These are phyloP conservation scores for Chelon labrosus DNA, from an alignment of 2,797 vertebrate genomes.

Conservation along the genomic window DNA sequence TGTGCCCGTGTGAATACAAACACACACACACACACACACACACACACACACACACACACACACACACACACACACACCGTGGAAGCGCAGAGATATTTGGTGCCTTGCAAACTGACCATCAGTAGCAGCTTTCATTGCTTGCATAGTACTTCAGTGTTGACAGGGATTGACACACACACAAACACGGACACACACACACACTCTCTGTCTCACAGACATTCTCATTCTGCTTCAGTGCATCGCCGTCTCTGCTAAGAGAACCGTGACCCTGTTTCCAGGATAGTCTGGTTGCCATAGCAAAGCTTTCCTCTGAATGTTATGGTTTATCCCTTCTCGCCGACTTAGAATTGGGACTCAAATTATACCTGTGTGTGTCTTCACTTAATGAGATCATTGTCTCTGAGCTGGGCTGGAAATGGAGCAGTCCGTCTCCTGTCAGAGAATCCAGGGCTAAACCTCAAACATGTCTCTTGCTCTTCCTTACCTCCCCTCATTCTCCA, in stretches of 20 bases:
- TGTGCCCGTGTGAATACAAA: constrained; percentile 5
- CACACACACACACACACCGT: constrained; percentile 3
- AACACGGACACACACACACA: constrained; percentile 23
- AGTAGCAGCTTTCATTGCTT: constrained; percentile 62
- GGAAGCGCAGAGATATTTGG: constrained; percentile 38
- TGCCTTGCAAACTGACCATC: constrained; percentile 48
- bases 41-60: constrained; percentile 15
- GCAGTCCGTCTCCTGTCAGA: constrained; percentile 51
- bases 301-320: constrained; percentile 72
- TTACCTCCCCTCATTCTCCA: background rate
- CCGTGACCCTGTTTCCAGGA: constrained; percentile 82
- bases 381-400: constrained; percentile 62
- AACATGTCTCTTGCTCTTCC: constrained; percentile 1
- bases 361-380: constrained; percentile 44
- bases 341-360: constrained; percentile 55
- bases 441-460: constrained; percentile 32
- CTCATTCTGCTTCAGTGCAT: constrained; percentile 80
- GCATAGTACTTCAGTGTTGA: constrained; percentile 58
- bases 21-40: too few species aligned
- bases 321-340: constrained; percentile 55
- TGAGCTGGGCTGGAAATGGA: constrained; percentile 55
- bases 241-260: constrained; percentile 66
- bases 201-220: constrained; percentile 50
- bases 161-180: constrained; percentile 38
- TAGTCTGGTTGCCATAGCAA: constrained; percentile 72